phyloP scores from a whole-genome alignment of 2,888 invertebrate genomes.

The Lymantria dispar region DNA sequence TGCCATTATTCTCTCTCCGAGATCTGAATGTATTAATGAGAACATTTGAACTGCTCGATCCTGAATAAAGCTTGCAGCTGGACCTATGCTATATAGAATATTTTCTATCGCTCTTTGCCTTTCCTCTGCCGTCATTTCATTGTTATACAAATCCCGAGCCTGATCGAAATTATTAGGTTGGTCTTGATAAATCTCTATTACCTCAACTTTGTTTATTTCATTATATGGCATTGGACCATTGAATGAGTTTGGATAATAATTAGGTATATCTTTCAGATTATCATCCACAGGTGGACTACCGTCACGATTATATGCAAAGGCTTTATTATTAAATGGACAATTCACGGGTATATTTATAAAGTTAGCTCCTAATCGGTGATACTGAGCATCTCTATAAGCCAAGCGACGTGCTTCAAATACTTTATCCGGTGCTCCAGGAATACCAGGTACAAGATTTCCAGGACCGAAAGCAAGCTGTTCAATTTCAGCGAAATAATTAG shows the following conservation, averaged over 20 bases:
- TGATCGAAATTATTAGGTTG: conserved; percentile 94
- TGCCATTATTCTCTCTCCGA: conserved; percentile 80
- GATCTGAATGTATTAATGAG: conserved; percentile 80
- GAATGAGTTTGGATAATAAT: conserved; percentile 97
- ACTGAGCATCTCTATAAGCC: conserved; percentile 93
- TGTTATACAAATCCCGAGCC: conserved; percentile 88
- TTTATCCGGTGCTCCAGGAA: conserved; percentile 94
- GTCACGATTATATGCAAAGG: conserved; percentile 91
- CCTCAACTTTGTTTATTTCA: conserved; percentile 74
- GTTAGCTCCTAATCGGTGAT: conserved; percentile 92
- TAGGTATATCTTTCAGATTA: conserved; percentile 93
- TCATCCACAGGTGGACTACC: conserved; percentile 87
- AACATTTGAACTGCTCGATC: conserved; percentile 88
- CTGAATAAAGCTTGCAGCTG: conserved; percentile 85
- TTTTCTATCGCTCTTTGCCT: conserved; percentile 89
- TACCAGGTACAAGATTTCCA: conserved; percentile 93
- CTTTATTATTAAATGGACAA: conserved; percentile 88
- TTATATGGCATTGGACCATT: conserved; percentile 88
- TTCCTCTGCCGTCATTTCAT: conserved; percentile 87
- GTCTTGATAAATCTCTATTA: conserved; percentile 83
- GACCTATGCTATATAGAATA: conserved; percentile 87
- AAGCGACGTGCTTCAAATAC: conserved; percentile 92
- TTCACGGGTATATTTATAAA: conserved; percentile 95
- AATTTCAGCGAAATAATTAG: conserved; percentile 94
- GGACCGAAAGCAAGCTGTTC: conserved; percentile 95